phyloP scores from a whole-genome alignment of 1,140 invertebrate species.

The Camponotus vicinus region DNA sequence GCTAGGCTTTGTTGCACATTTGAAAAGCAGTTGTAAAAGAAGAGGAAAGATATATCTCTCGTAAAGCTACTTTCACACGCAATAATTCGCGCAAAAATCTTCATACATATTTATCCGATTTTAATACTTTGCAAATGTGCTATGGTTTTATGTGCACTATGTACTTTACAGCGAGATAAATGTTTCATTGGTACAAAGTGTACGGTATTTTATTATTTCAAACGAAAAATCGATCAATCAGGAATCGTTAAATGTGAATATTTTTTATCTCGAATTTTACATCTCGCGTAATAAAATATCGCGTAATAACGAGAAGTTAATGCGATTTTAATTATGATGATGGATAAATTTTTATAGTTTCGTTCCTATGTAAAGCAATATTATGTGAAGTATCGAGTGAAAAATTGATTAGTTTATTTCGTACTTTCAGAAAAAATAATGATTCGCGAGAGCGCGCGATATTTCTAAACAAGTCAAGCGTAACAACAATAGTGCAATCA shows the following conservation, averaged over 20 bases:
- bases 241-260: not conserved
- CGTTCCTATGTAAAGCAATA: not conserved
- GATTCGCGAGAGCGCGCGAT: conserved; percentile 10
- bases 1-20: conserved; percentile 5
- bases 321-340: not conserved
- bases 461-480: conserved; percentile 22
- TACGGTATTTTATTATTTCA: not conserved
- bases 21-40: conserved; percentile 31
- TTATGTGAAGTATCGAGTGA: too few species aligned
- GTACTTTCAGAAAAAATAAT: not conserved
- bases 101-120: not conserved
- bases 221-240: not conserved
- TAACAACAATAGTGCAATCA: conserved; percentile 58
- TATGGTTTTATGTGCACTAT: not conserved
- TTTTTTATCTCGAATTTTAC: conserved; percentile 17
- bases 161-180: not conserved
- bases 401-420: conserved; percentile 32
- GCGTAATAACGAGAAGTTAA: not conserved
- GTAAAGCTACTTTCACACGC: not conserved
- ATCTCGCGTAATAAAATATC: not conserved
- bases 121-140: not conserved
- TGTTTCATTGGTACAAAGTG: not conserved
- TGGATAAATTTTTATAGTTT: not conserved
- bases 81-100: conserved; percentile 5
- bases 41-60: not conserved